Evolutionary conservation across 2,888 invertebrate genomes (phyloP), one percentile per base, ranked within the genome.

Genomic region (Drosophila melanosoma): DNA sequence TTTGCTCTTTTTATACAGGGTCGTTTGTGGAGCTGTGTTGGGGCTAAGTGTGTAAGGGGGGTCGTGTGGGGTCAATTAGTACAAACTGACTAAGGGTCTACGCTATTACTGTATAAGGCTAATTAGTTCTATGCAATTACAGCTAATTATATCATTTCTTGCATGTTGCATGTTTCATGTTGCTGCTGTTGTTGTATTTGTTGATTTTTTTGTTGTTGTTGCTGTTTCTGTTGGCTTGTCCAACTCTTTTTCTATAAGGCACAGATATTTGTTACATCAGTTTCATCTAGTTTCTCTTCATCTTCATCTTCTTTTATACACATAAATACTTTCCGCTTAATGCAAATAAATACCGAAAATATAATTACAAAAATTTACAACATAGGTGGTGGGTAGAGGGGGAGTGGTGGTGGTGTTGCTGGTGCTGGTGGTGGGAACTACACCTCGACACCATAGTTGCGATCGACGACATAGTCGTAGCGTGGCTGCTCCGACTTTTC

Each of bases 381-480:
- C 72, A 56, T 70, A 73, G 76, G 70, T 78, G 80, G 74, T 60
- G 26, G 29, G 29, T 11, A 29, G 57, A 57, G 67, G 81, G 48
- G 45, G 53, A 60, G 60, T 54, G 48, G 53, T 38, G 59, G 23
- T n/a, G 49, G 6, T 29, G n/a, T n/a, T n/a, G n/a, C n/a, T n/a
- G 8, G n/a, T 32, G 32, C 32, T 11, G 29, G 10, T 12, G n/a
- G 45, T 40, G 49, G 40, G 20, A 65, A 78, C 70, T 86, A 97
- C 91, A 97, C 97, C 94, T 97, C 97, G 84, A 97, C 97, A 91
- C 97, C 97, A 89, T 97, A 94, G 72, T 95, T 96, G 93, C 97
- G 95, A 94, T 97, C 97, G 80, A 97, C 96, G 80, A 97, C 96
- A 93, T 97, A 97, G 82, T 96, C 96, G 93, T 95, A 97, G 92